Conservation (phyloP, 1,140 invertebrate species). For the Drosophila simulans region DNA sequence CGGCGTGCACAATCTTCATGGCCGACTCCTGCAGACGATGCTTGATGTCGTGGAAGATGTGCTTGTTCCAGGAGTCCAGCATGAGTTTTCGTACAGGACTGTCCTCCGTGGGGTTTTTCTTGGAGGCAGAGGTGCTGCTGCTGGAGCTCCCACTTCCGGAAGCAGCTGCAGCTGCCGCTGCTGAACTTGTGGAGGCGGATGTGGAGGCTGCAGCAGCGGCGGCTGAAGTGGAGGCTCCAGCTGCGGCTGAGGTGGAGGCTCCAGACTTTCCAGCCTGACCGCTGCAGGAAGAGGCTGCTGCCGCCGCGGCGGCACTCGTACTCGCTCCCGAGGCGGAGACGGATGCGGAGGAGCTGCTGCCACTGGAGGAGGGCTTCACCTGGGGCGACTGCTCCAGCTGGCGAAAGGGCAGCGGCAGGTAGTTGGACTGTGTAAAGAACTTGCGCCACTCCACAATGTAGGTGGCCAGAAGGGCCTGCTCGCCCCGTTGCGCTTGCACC, state of each 20-base stretch:
- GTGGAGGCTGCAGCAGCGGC: slow-evolving; percentile 76
- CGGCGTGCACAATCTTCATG: slow-evolving; percentile 98
- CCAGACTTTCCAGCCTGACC: slow-evolving; percentile 26
- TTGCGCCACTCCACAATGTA: slow-evolving; percentile 99
- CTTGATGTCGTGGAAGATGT: slow-evolving; percentile 98
- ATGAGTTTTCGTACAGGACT: slow-evolving; percentile 97
- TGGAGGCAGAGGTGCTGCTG: slow-evolving; percentile 73
- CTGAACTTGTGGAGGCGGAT: slow-evolving; percentile 82
- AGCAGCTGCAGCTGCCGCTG: slow-evolving; percentile 69
- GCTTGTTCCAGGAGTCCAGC: slow-evolving; percentile 99
- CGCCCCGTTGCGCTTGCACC: slow-evolving; percentile 95
- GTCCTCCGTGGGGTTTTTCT: slow-evolving; percentile 92
- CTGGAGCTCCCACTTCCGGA: slow-evolving; percentile 54
- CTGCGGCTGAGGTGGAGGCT: slow-evolving; percentile 75
- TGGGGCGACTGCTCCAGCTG: slow-evolving; percentile 94
- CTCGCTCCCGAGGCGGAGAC: slow-evolving; percentile 49
- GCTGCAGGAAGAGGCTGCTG: slow-evolving; percentile 34
- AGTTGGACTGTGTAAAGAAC: slow-evolving; percentile 98
- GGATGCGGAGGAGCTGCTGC: slow-evolving; percentile 29
- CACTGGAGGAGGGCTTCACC: slow-evolving; percentile 63
- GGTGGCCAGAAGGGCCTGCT: slow-evolving; percentile 96
- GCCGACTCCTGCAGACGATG: slow-evolving; percentile 97
- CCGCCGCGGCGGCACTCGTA: slow-evolving; percentile 57
- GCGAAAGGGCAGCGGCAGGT: slow-evolving; percentile 97
- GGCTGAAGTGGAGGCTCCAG: slow-evolving; percentile 55